Evolutionary conservation across 2,113 vertebrate species (phyloP).

Genomic region (Symphodus melops): DNA sequence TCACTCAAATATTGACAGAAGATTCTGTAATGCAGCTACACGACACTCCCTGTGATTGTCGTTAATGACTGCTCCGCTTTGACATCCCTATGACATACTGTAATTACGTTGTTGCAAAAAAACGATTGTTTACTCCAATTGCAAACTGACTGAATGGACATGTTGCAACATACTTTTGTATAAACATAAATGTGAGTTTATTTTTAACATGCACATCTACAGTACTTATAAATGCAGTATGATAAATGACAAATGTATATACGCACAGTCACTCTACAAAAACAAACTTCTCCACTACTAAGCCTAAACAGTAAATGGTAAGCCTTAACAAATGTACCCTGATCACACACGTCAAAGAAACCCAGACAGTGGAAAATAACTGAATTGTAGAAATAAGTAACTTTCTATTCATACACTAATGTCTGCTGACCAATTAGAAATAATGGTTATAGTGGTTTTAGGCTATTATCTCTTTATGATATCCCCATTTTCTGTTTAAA

Average conservation of each 20-base stretch:
- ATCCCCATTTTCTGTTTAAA: conserved; percentile 17
- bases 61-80: not conserved
- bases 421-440: conserved; percentile 49
- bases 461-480: conserved; percentile 25
- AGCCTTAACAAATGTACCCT: conserved; percentile 7
- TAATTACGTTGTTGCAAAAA: not conserved
- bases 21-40: not conserved
- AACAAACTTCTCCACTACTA: no score
- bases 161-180: no score
- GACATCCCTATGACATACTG: not conserved
- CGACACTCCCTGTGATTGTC: not conserved
- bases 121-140: no score
- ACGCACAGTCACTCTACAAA: no score
- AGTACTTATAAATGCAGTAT: no score
- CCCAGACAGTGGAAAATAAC: not conserved
- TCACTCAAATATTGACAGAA: conserved; percentile 8
- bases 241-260: no score
- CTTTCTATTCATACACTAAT: conserved; percentile 23
- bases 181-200: no score
- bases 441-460: conserved; percentile 38
- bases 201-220: no score
- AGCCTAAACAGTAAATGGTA: not conserved
- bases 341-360: conserved; percentile 13
- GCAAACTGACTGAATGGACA: no score
- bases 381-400: conserved; percentile 8